These are phyloP conservation scores for Scolopax mira DNA, from an alignment of 2,113 vertebrate species.

Conservation along the genomic window DNA sequence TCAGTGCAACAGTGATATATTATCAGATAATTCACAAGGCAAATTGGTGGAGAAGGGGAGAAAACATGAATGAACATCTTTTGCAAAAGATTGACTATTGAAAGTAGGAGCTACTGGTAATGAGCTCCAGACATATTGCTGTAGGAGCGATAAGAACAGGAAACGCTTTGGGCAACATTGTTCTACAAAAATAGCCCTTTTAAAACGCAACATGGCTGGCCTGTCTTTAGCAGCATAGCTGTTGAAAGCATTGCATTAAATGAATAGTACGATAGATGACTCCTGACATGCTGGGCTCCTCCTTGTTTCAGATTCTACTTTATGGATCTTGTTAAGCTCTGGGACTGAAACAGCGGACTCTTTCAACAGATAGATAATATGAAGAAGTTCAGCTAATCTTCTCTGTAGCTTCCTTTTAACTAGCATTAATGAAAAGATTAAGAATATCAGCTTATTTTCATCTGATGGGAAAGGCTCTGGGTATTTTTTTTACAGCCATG, in stretches of 20 bases:
- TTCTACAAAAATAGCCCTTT: conserved; percentile 44
- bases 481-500: not conserved
- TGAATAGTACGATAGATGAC: conserved; percentile 35
- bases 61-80: conserved; percentile 44
- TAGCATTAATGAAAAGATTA: conserved; percentile 45
- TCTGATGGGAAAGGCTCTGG: conserved; percentile 35
- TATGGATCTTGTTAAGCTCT: conserved; percentile 43
- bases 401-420: conserved; percentile 46
- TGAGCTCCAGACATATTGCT: conserved; percentile 31
- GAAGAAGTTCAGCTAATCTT: not conserved
- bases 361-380: conserved; percentile 39
- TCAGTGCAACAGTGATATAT: not conserved
- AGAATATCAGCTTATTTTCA: conserved; percentile 53
- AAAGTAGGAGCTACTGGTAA: conserved; percentile 31
- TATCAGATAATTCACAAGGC: not conserved
- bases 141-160: conserved; percentile 43
- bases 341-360: conserved; percentile 22
- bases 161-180: conserved; percentile 56
- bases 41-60: not conserved
- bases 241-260: conserved; percentile 41
- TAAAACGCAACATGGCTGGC: conserved; percentile 12
- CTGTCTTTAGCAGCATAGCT: conserved; percentile 21
- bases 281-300: conserved; percentile 40
- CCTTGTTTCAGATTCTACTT: conserved; percentile 37
- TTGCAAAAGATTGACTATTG: conserved; percentile 20